Conservation (phyloP, 2,888 invertebrate species). For the Drosophila birchii region DNA sequence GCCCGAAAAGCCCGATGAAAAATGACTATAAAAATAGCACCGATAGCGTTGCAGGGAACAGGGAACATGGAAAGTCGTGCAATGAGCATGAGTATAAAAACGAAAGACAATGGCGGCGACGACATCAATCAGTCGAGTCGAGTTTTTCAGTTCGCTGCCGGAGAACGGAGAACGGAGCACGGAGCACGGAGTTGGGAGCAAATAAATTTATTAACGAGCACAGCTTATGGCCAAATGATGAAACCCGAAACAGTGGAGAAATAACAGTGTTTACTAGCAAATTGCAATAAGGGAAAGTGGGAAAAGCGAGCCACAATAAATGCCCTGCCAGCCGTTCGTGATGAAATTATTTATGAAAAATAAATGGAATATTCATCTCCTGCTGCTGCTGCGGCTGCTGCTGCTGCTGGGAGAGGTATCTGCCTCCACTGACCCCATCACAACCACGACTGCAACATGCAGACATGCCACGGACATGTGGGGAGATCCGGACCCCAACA, state of each 20-base stretch:
- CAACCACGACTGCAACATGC: conserved; percentile 61
- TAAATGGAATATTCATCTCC: conserved; percentile 50
- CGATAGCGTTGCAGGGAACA: conserved; percentile 34
- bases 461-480: conserved; percentile 75
- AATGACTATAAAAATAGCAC: conserved; percentile 54
- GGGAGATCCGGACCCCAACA: conserved; percentile 81
- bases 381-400: conserved; percentile 35
- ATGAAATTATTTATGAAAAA: conserved; percentile 78
- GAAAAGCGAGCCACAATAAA: conserved; percentile 39
- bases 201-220: conserved; percentile 47
- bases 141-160: conserved; percentile 48
- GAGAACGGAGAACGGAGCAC: conserved; percentile 16
- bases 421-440: conserved; percentile 49
- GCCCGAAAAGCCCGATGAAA: conserved; percentile 31
- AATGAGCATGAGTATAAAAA: conserved; percentile 68
- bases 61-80: conserved; percentile 44
- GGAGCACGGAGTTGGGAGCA: conserved; percentile 15
- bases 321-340: conserved; percentile 37
- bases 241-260: conserved; percentile 48
- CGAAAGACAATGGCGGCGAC: conserved; percentile 58
- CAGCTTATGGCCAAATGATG: conserved; percentile 49
- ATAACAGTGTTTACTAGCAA: conserved; percentile 29
- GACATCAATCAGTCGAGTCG: conserved; percentile 75
- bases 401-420: conserved; percentile 24
- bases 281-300: conserved; percentile 40